Percentiles rank a stretch among this genome's conserved stretches.
These are phyloP conservation scores for Plumapathes pennacea DNA, from an alignment of 92 coral and sea anemone species.

Conservation along the genomic window DNA sequence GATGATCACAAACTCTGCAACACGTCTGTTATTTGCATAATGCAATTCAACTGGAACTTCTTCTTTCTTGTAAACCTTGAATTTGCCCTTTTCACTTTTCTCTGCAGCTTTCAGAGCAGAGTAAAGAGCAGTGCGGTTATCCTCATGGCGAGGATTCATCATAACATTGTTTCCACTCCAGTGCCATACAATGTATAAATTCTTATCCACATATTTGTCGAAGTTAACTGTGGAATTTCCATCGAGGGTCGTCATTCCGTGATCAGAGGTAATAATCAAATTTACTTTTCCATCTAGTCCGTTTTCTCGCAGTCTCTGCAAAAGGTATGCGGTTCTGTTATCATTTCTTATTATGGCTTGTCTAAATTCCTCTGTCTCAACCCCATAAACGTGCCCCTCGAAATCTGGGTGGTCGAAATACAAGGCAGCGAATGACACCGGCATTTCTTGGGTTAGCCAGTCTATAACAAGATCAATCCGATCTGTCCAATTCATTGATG, in stretches of 20 bases:
- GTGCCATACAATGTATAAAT: conserved; percentile 26
- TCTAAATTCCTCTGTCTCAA: conserved; percentile 45
- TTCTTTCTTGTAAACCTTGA: conserved; percentile 66
- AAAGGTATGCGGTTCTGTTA: conserved; percentile 61
- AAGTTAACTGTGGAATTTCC: conserved; percentile 50
- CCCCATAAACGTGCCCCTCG: conserved; percentile 51
- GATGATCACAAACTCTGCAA: conserved; percentile 52
- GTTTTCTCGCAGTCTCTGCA: conserved; percentile 36
- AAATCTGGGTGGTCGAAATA: conserved; percentile 61
- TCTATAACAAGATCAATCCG: conserved; percentile 55
- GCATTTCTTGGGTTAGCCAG: conserved; percentile 62
- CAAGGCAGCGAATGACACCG: conserved; percentile 72
- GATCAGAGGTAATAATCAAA: conserved; percentile 70
- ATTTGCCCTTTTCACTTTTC: conserved; percentile 19
- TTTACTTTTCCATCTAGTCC: conserved; percentile 54
- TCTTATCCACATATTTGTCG: conserved; percentile 43
- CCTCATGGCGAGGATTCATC: conserved; percentile 44
- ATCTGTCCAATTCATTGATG: conserved; percentile 51
- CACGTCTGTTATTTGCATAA: conserved; percentile 56
- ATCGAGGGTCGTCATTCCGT: conserved; percentile 66
- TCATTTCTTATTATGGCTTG: conserved; percentile 25
- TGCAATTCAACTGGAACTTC: conserved; percentile 69
- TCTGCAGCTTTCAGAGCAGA: conserved; percentile 48
- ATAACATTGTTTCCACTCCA: conserved; percentile 18
- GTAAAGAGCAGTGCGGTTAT: conserved; percentile 17